Evolutionary conservation across 2,113 vertebrate species (phyloP).

Genomic region (Hippotragus niger): DNA sequence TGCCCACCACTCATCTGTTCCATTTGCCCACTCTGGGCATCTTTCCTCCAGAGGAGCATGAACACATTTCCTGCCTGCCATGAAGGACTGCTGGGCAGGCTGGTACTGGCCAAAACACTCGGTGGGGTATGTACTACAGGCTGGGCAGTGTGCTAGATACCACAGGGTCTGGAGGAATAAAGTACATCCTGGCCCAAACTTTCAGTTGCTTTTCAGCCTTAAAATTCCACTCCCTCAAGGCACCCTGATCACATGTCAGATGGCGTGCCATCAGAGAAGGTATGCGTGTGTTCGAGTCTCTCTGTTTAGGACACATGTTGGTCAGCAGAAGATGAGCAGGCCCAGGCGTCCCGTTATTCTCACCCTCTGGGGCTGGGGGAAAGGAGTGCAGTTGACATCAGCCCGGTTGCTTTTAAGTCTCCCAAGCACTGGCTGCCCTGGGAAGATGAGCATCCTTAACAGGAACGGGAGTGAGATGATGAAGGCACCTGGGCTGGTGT

Average conservation of each 20-base stretch:
- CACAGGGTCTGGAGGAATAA: background rate
- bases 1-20: background rate
- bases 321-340: background rate
- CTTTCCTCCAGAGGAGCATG: background rate
- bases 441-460: background rate
- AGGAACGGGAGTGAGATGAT: accelerated
- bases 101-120: background rate
- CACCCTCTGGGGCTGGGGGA: background rate
- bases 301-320: background rate
- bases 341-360: background rate
- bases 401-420: background rate
- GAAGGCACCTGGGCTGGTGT: background rate
- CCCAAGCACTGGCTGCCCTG: background rate
- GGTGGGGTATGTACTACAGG: background rate
- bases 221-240: background rate
- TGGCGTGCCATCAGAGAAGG: accelerated
- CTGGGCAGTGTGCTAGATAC: background rate
- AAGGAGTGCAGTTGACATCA: background rate
- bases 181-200: background rate
- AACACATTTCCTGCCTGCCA: background rate
- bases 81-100: background rate
- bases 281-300: background rate
- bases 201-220: background rate
- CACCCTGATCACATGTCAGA: background rate
- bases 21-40: background rate